Evolutionary conservation across 2,797 vertebrate species (phyloP).

Genomic region (Pteronotus mesoamericanus): DNA sequence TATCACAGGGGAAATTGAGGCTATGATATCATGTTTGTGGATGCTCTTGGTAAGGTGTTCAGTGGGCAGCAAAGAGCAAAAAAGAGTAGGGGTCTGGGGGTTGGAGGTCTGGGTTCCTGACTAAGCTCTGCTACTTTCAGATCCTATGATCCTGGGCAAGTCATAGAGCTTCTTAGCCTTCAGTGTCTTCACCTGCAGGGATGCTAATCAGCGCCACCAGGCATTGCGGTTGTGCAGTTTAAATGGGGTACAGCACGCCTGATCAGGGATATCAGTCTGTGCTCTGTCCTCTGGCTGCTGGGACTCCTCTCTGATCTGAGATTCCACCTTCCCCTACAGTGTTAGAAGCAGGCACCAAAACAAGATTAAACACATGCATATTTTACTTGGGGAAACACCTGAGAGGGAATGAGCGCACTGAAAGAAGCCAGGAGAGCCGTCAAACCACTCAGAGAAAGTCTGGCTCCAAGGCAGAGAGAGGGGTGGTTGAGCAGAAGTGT

Average conservation of each 20-base stretch:
- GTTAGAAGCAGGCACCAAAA: background rate
- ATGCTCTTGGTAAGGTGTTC: background rate
- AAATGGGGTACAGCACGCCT: too few species aligned
- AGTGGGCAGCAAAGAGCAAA: background rate
- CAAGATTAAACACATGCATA: background rate
- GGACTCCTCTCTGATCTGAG: background rate
- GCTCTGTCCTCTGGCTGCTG: background rate
- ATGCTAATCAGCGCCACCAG: background rate
- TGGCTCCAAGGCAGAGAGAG: background rate
- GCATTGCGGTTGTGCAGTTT: background rate
- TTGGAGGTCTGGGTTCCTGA: background rate
- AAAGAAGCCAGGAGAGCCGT: background rate
- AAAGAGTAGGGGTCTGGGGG: background rate
- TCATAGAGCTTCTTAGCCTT: background rate
- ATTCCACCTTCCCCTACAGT: background rate
- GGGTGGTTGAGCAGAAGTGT: accelerated
- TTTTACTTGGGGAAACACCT: background rate
- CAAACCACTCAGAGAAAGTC: background rate
- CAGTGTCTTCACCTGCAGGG: background rate
- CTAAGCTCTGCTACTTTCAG: background rate
- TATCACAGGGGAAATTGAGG: background rate
- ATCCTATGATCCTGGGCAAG: background rate
- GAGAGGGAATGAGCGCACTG: background rate
- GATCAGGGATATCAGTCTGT: background rate
- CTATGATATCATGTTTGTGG: background rate